Evolutionary conservation across 2,888 invertebrate species (phyloP).

Genomic region (Mylabris sibirica): DNA sequence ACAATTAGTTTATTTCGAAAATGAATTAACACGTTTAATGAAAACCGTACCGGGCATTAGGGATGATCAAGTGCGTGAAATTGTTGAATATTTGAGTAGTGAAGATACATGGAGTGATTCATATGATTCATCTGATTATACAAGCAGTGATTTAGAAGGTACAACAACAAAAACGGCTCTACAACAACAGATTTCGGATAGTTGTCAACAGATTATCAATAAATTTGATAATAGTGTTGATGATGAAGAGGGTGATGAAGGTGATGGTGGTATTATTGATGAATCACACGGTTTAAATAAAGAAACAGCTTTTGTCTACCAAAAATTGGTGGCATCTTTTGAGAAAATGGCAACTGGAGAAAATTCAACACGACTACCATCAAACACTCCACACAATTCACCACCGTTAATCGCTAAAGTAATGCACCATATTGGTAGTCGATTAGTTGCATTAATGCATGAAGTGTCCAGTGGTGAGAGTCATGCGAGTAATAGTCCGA

Average conservation of each 20-base stretch:
- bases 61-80: constrained; percentile 89
- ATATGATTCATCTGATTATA: constrained; percentile 91
- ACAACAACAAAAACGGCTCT: constrained; percentile 73
- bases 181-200: constrained; percentile 86
- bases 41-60: constrained; percentile 91
- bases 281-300: constrained; percentile 66
- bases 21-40: constrained; percentile 88
- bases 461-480: constrained; percentile 84
- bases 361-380: constrained; percentile 49
- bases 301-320: constrained; percentile 88
- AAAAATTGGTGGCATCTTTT: constrained; percentile 83
- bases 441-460: constrained; percentile 89
- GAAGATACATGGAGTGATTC: constrained; percentile 95
- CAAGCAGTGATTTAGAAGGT: constrained; percentile 85
- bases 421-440: constrained; percentile 89
- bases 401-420: constrained; percentile 89
- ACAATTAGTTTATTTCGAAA: constrained; percentile 88
- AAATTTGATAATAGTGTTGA: constrained; percentile 76
- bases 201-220: constrained; percentile 86
- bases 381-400: constrained; percentile 67
- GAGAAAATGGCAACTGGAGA: constrained; percentile 75
- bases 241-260: constrained; percentile 66
- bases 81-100: constrained; percentile 90
- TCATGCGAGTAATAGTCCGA: constrained; percentile 68
- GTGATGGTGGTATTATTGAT: constrained; percentile 62